Evolutionary conservation across 1,140 invertebrate genomes (phyloP).

Genomic region (Cherax quadricarinatus): DNA sequence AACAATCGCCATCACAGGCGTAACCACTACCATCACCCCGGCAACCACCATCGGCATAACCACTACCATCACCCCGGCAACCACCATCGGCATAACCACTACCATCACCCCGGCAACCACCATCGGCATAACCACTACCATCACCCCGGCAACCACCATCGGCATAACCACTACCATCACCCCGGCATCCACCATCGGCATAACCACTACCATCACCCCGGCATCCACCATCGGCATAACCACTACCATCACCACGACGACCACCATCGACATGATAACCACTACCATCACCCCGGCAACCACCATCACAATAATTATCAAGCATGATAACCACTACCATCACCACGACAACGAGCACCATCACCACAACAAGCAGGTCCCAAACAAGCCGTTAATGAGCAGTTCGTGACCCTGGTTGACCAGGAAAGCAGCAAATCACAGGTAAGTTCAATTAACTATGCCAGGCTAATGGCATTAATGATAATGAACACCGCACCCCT

Average conservation of each 20-base stretch:
- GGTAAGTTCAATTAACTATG: constrained; percentile 12
- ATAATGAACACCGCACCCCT: background rate
- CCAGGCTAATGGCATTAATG: background rate
- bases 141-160: too few species aligned
- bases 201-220: too few species aligned
- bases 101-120: too few species aligned
- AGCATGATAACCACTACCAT: background rate
- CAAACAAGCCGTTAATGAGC: background rate
- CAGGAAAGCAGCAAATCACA: background rate
- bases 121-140: too few species aligned
- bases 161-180: too few species aligned
- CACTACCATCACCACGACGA: background rate
- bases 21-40: too few species aligned
- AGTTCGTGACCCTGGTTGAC: background rate
- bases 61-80: background rate
- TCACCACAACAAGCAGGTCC: background rate
- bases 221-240: too few species aligned
- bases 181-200: too few species aligned
- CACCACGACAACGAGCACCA: constrained; percentile 10
- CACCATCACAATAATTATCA: background rate
- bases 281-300: background rate
- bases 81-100: background rate
- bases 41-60: background rate
- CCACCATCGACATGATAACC: background rate
- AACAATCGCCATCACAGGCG: background rate